These are phyloP conservation scores for Orthonevra nobilis DNA, from an alignment of 2,888 invertebrate genomes.

Conservation along the genomic window DNA sequence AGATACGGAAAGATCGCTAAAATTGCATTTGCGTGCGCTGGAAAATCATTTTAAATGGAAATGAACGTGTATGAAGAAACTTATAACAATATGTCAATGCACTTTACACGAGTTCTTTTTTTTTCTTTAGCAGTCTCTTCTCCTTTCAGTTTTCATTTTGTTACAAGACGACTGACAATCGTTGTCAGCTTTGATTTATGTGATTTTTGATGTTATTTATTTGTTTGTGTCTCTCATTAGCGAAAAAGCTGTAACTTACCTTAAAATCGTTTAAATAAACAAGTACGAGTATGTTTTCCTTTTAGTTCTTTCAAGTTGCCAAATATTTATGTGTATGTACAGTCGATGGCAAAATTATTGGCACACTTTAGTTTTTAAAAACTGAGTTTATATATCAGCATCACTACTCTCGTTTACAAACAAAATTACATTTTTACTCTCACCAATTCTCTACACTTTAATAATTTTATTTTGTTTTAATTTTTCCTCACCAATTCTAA, in stretches of 20 bases:
- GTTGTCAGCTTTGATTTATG: conserved; percentile 28
- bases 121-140: not conserved
- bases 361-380: too few relatives aligned
- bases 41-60: conserved; percentile 26
- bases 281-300: not conserved
- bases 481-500: too few relatives aligned
- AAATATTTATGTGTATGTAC: too few relatives aligned
- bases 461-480: too few relatives aligned
- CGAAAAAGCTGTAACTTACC: conserved; percentile 17
- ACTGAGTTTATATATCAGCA: too few relatives aligned
- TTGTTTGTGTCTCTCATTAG: too few relatives aligned
- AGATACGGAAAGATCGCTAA: conserved; percentile 35
- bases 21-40: conserved; percentile 44
- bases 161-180: not conserved
- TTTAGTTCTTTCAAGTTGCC: conserved; percentile 1
- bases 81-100: conserved; percentile 48
- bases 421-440: too few relatives aligned
- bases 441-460: too few relatives aligned
- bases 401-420: too few relatives aligned
- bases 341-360: too few relatives aligned
- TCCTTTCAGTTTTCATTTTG: too few relatives aligned
- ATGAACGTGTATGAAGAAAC: conserved; percentile 17
- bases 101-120: conserved; percentile 35
- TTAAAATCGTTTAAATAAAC: too few relatives aligned
- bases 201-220: conserved; percentile 9